Base-by-base conservation (phyloP, 2,113 vertebrate genomes). In the Potamarius usumacintae region DNA sequence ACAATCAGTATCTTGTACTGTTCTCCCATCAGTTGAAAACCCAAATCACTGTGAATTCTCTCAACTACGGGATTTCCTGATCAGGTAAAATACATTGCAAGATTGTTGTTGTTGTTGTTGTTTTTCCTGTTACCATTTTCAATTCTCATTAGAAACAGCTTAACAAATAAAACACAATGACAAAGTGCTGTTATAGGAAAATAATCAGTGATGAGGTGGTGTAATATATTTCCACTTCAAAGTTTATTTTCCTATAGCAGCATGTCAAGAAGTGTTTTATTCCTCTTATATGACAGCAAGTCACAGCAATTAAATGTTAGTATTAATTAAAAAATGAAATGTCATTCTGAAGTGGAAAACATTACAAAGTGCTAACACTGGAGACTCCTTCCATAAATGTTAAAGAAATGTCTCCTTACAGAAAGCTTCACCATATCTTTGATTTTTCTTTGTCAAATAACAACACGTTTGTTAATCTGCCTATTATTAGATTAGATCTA, bases 11-110 rank as follows among this genome's bases (percentile, higher is more conserved):
- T 42, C 14, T 81, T 80, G 22, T 89, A 7, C 53, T 81, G 50
- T 88, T 82, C 92, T 94, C 92, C 7, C 93, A 92, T 57, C 92
- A 99, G 98, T 99, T 96, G 98, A 99, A 95, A 99, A 99, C 91
- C 96, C 97, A 91, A 96, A 93, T 94, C 98, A 99, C 93, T 99
- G 98, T 92, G 98, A 99, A 95, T 99, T 99, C 94, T 96, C 97
- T 87, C 95, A 96, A 52, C 96, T 99, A 88, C 96, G 98, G 93
- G 97, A 99, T 92, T 99, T 99, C 93, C 94, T 99, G 91, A 99
- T 99, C 94, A 99, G 98, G 98, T 99, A 94, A 95, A 93, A 69
- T 65, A 65, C 27, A 81, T 30, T 57, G 60, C 42, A 84, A 58
- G 5, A 34, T 20, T 50, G 15, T 14, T 20, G 52, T 81, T 55